These are phyloP conservation scores for Pristiophorus japonicus DNA, from an alignment of 2,113 vertebrate species.

Conservation along the genomic window DNA sequence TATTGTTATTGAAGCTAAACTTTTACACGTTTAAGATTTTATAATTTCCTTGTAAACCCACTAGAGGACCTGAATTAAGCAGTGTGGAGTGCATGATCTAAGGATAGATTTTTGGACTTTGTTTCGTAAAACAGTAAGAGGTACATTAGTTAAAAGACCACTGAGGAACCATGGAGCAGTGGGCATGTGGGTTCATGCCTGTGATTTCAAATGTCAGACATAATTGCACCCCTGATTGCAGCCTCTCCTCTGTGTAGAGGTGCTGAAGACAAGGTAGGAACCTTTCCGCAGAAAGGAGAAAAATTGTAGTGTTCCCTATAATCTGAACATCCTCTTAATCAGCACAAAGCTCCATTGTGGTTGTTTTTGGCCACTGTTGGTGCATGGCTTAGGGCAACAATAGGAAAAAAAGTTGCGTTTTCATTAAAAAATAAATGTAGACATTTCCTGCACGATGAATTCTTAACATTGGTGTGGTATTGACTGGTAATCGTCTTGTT, in stretches of 20 bases:
- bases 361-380: background rate
- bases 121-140: background rate
- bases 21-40: background rate
- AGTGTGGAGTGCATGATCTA: background rate
- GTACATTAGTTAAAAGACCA: background rate
- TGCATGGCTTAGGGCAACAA: background rate
- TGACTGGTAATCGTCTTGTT: no score
- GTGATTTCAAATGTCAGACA: background rate
- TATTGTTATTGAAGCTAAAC: background rate
- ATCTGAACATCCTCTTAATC: background rate
- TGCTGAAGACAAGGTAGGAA: background rate
- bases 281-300: background rate
- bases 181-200: background rate
- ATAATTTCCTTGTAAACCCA: background rate
- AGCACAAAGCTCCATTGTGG: background rate
- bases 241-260: background rate
- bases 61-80: background rate
- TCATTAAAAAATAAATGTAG: background rate
- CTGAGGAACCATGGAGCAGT: background rate
- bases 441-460: background rate
- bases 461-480: background rate
- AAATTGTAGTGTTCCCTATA: background rate
- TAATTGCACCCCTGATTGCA: background rate
- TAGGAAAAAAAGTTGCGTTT: no score
- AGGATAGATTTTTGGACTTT: background rate